Conservation (phyloP, 2,113 vertebrate genomes). For the Rutilus rutilus region DNA sequence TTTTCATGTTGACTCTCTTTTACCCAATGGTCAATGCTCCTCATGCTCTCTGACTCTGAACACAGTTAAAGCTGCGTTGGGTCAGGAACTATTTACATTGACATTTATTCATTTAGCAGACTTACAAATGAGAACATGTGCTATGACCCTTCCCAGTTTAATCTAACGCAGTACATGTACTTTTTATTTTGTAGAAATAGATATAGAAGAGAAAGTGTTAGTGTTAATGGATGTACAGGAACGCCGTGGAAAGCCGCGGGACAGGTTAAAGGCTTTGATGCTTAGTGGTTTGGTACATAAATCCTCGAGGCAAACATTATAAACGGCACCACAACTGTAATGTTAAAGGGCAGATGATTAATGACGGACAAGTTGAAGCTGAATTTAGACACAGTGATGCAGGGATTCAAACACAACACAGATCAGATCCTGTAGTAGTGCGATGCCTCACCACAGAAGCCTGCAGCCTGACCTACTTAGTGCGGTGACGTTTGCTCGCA, state of each 20-base stretch:
- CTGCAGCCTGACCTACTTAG: constrained; percentile 58
- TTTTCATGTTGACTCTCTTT: not conserved
- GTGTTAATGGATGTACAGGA: not conserved
- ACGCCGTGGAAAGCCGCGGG: not conserved
- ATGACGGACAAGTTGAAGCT: too few species aligned
- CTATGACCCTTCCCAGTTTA: too few species aligned
- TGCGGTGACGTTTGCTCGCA: constrained; percentile 46
- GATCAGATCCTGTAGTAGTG: constrained; percentile 33
- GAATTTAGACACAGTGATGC: constrained; percentile 11
- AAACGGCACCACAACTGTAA: not conserved
- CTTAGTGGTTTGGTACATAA: not conserved
- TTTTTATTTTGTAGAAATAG: too few species aligned
- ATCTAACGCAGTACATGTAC: too few species aligned
- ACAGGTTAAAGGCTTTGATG: not conserved
- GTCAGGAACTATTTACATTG: constrained; percentile 18
- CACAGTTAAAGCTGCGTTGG: not conserved
- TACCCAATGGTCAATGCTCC: not conserved
- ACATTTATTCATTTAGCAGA: too few species aligned
- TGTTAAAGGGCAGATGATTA: constrained; percentile 4
- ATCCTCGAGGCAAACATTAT: constrained; percentile 12
- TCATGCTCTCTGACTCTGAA: not conserved
- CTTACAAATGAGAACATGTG: too few species aligned
- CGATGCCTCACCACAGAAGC: constrained; percentile 36
- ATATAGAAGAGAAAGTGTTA: too few species aligned
- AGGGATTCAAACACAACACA: constrained; percentile 16